Evolutionary conservation across 2,888 invertebrate species (phyloP).

Genomic region (Cheilosia urbana): DNA sequence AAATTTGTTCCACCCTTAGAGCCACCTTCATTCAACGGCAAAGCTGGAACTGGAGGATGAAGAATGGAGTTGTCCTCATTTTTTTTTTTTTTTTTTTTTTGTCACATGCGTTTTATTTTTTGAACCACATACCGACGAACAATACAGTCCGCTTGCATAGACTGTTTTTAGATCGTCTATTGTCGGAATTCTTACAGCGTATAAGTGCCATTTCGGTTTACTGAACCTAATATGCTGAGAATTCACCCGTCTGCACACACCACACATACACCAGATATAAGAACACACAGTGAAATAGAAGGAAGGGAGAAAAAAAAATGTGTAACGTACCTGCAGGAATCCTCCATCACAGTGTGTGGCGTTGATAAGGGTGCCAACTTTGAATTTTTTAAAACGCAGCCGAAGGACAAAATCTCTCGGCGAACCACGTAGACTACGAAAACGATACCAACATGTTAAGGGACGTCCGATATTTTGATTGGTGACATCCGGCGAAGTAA

Average conservation of each 20-base stretch:
- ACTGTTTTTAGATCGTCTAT: too few species aligned
- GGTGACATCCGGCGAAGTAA: slow-evolving; percentile 94
- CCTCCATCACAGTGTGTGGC: slow-evolving; percentile 95
- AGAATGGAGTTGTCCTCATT: too few species aligned
- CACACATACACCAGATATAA: not conserved
- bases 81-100: too few species aligned
- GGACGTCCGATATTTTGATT: slow-evolving; percentile 92
- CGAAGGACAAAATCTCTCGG: slow-evolving; percentile 95
- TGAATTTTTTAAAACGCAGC: slow-evolving; percentile 96
- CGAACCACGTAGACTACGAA: slow-evolving; percentile 93
- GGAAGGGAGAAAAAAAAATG: not conserved
- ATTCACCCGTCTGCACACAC: not conserved
- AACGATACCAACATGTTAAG: slow-evolving; percentile 95
- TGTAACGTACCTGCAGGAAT: slow-evolving; percentile 90
- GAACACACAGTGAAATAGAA: not conserved
- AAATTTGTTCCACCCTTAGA: too few species aligned
- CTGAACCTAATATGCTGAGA: not conserved
- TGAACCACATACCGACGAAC: too few species aligned
- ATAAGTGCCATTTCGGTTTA: not conserved
- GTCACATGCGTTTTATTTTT: too few species aligned
- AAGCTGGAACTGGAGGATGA: too few species aligned
- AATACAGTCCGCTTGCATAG: too few species aligned
- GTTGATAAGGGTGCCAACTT: slow-evolving; percentile 93
- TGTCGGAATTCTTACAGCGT: too few species aligned
- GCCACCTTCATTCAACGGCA: too few species aligned